Evolutionary conservation across 2,113 vertebrate species (phyloP).

Genomic region (Grammomys dolichurus): DNA sequence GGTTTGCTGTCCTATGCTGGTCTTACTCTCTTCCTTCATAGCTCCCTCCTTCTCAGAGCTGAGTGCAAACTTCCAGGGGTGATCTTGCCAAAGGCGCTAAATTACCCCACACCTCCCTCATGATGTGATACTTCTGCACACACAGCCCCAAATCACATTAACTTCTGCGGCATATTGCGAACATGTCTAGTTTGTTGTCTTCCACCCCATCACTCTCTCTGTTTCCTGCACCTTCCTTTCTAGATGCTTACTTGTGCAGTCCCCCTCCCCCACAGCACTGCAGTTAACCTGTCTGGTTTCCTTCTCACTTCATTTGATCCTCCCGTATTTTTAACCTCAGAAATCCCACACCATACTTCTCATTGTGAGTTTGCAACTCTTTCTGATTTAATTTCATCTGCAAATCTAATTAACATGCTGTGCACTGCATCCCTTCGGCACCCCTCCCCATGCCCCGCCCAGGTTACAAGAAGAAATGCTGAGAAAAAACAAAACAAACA

Average conservation of each 20-base stretch:
- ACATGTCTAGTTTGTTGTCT: constrained; percentile 50
- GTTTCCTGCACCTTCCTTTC: constrained; percentile 28
- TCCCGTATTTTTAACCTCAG: constrained; percentile 67
- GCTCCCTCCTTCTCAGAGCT: constrained; percentile 42
- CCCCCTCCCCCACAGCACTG: not conserved
- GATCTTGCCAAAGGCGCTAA: constrained; percentile 70
- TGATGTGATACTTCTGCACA: not conserved
- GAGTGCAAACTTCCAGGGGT: constrained; percentile 61
- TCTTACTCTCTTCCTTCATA: constrained; percentile 31
- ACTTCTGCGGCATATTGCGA: constrained; percentile 49
- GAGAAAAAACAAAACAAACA: not conserved
- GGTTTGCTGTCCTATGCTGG: constrained; percentile 52
- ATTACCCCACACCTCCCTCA: constrained; percentile 45
- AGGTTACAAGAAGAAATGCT: constrained; percentile 72
- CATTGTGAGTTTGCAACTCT: constrained; percentile 72
- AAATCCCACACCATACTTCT: constrained; percentile 41
- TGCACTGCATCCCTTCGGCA: constrained; percentile 62
- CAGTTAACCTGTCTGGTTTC: constrained; percentile 56
- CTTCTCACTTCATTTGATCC: constrained; percentile 69
- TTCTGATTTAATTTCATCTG: constrained; percentile 79
- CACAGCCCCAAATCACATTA: constrained; percentile 68
- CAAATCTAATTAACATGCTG: constrained; percentile 81
- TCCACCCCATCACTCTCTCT: not conserved
- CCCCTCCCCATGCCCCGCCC: not conserved
- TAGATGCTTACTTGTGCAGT: not conserved